These are phyloP conservation scores for Thamnaconus septentrionalis DNA, from an alignment of 2,113 vertebrate genomes.

Conservation along the genomic window DNA sequence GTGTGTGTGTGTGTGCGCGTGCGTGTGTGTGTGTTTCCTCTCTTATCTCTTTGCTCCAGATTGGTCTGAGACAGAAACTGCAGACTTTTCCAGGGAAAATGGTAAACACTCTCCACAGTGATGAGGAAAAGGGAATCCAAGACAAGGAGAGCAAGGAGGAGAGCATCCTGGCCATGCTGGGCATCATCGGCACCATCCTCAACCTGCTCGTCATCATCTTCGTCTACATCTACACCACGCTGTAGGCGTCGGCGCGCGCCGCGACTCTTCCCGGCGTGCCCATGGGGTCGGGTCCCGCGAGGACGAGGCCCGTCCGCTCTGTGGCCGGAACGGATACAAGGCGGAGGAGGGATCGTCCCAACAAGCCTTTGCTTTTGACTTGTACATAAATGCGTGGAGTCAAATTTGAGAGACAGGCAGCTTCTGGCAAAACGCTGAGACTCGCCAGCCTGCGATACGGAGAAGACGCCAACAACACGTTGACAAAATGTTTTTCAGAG, in stretches of 20 bases:
- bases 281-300: slow-evolving; percentile 11
- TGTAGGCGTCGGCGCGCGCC: slow-evolving; percentile 65
- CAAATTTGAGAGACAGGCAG: slow-evolving; percentile 12
- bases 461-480: slow-evolving; percentile 15
- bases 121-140: slow-evolving; percentile 92
- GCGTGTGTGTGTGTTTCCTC: background rate
- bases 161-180: slow-evolving; percentile 93
- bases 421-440: slow-evolving; percentile 21
- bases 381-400: slow-evolving; percentile 51
- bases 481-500: slow-evolving; percentile 37
- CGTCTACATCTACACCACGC: slow-evolving; percentile 97
- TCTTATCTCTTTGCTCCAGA: slow-evolving; percentile 72
- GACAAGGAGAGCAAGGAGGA: slow-evolving; percentile 97
- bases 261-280: slow-evolving; percentile 10
- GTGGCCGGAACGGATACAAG: too few species aligned
- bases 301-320: slow-evolving; percentile 2
- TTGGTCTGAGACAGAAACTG: slow-evolving; percentile 83
- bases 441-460: slow-evolving; percentile 14
- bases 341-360: slow-evolving; percentile 17
- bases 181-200: slow-evolving; percentile 95
- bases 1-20: too few species aligned
- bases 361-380: slow-evolving; percentile 27
- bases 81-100: slow-evolving; percentile 92
- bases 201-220: slow-evolving; percentile 98
- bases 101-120: slow-evolving; percentile 90